A percentile compares a stretch with the other conserved stretches of the same genome.
These are phyloP conservation scores for Catajapyx aquilonaris DNA, from an alignment of 1,140 invertebrate genomes.

Conservation along the genomic window DNA sequence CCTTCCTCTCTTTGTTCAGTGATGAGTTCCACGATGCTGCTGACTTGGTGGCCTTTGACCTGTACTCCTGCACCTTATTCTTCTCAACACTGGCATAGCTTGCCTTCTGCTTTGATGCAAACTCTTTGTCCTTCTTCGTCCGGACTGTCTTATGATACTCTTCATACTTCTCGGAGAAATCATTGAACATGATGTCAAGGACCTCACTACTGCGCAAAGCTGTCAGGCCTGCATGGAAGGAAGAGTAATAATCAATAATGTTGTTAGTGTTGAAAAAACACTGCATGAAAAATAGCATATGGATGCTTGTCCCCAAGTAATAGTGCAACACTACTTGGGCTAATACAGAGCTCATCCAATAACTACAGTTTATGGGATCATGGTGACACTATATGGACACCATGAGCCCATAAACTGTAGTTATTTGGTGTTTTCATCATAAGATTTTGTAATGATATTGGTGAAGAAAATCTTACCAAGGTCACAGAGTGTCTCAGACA, in stretches of 20 bases:
- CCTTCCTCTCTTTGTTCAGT: conserved; percentile 52
- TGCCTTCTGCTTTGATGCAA: conserved; percentile 43
- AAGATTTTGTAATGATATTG: background rate
- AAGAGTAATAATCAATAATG: conserved; percentile 3
- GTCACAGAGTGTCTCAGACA: conserved; percentile 80
- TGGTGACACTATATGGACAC: background rate
- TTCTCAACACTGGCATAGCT: conserved; percentile 26
- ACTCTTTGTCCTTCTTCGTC: conserved; percentile 50
- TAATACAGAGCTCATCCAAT: background rate
- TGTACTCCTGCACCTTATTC: conserved; percentile 38
- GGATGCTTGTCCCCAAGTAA: background rate
- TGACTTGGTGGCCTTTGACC: conserved; percentile 67
- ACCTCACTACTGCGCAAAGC: conserved; percentile 78
- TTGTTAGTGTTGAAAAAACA: conserved; percentile 6
- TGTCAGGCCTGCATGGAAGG: conserved; percentile 68
- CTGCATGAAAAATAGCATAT: conserved; percentile 5
- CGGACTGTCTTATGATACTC: conserved; percentile 68
- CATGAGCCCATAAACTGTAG: background rate
- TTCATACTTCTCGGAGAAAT: conserved; percentile 88
- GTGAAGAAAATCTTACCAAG: conserved; percentile 31
- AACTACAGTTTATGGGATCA: background rate
- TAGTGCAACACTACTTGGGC: background rate
- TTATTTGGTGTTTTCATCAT: background rate
- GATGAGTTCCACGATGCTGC: conserved; percentile 71
- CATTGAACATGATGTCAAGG: conserved; percentile 79